Conservation (phyloP, 2,797 vertebrate genomes). For the Hemitrygon akajei region DNA sequence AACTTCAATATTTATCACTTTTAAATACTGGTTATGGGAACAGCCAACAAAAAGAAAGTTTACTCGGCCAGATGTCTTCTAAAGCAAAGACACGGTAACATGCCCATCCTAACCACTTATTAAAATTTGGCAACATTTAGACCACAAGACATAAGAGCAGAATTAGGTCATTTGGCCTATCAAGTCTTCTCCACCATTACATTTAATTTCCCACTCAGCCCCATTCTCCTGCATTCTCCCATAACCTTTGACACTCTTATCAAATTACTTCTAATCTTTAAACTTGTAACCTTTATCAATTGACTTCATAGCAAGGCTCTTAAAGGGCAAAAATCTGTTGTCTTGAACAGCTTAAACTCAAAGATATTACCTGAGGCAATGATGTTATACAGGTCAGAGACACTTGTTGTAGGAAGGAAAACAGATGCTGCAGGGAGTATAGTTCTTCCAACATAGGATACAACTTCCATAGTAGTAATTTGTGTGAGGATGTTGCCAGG, state of each 20-base stretch:
- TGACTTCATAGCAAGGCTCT: not conserved
- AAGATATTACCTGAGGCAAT: not conserved
- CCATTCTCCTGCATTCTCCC: too few relatives aligned
- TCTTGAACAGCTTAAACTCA: not conserved
- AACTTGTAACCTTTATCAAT: not conserved
- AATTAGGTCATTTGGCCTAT: too few relatives aligned
- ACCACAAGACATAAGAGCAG: too few relatives aligned
- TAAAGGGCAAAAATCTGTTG: not conserved
- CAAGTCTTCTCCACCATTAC: too few relatives aligned
- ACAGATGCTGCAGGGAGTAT: constrained; percentile 14
- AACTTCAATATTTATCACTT: not conserved
- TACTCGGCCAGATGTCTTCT: not conserved
- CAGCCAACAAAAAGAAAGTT: not conserved
- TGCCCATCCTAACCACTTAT: not conserved
- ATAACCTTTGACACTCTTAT: too few relatives aligned
- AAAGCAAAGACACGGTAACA: not conserved
- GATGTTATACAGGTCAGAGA: not conserved
- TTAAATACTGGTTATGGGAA: not conserved
- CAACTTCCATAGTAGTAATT: not conserved
- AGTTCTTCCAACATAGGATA: not conserved
- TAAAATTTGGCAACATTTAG: not conserved
- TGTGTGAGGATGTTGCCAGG: too few relatives aligned
- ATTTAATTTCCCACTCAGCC: too few relatives aligned
- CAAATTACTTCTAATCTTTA: too few relatives aligned
- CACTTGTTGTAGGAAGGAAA: not conserved